Base-by-base conservation (phyloP, 2,888 invertebrate species). In the Electrophaes corylata region DNA sequence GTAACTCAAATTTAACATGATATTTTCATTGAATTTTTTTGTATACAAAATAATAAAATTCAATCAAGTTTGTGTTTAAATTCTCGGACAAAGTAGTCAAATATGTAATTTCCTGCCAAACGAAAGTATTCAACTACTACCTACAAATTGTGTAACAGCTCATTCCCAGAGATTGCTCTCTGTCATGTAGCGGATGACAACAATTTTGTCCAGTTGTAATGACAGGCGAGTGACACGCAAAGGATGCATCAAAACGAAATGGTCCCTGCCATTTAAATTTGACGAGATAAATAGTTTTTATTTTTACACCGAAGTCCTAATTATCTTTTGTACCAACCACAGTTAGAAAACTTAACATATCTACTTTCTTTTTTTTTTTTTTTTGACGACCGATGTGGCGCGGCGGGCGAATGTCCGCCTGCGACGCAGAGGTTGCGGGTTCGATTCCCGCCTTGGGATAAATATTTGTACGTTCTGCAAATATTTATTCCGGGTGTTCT, bases 131-230 rank as follows among this genome's bases (percentile, higher is more conserved):
- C 8, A 8, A 41, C 40, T n/a, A 20, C 10, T 14, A 2, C 12
- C 12, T 48, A 26, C 16, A 33, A 23, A 50, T 59, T 48, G 20
- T 10, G 39, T 31, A 52, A 49, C 41, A 18, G 29, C 45, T 57
- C 29, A 51, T 20, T 16, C 43, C 20, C 37, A 44, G 51, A 63
- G 68, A 65, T 65, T 60, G 48, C 60, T 67, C 60, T 52, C 43
- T n/a, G 18, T 48, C 55, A 19, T 65, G 63, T 54, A 71, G 63
- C 75, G 78, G 79, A 80, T 77, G 74, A 62, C 66, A 70, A 73
- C 75, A 68, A 81, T 82, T 60, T 81, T 78, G 75, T 73, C 61
- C 72, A 75, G 71, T 72, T 70, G 67, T 69, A 75, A 74, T 75
- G 74, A 73, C 70, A 67, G 63, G 62, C 67, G 64, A 68, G 65